Evolutionary conservation across 1,140 invertebrate genomes (phyloP).

Genomic region (Ptiloglossa arizonensis): DNA sequence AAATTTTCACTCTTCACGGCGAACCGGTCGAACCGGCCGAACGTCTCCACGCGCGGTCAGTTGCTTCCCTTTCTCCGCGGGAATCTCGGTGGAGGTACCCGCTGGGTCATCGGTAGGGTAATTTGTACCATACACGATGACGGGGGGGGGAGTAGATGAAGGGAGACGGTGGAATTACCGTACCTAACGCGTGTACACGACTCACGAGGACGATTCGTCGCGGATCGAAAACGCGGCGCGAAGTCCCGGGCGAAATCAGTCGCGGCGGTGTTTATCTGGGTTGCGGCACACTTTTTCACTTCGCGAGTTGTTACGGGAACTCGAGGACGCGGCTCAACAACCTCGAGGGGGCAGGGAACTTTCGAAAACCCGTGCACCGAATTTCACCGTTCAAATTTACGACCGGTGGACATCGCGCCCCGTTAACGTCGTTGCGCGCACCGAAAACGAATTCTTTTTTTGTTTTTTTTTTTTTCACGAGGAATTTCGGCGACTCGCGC

Average conservation of each 20-base stretch:
- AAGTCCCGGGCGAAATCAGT: conserved; percentile 55
- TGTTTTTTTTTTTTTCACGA: too few species aligned
- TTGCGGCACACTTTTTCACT: conserved; percentile 65
- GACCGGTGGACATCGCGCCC: neutral
- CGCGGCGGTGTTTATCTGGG: conserved; percentile 53
- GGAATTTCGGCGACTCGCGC: too few species aligned
- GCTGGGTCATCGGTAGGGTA: too few species aligned
- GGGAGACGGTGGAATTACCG: too few species aligned
- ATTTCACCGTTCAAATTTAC: conserved; percentile 23
- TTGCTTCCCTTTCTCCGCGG: conserved; percentile 16
- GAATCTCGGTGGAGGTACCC: too few species aligned
- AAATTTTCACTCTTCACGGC: conserved; percentile 53
- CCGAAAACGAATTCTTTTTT: too few species aligned
- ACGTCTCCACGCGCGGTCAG: neutral
- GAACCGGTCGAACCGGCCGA: conserved; percentile 43
- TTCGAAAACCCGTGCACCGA: conserved; percentile 25
- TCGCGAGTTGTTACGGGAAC: conserved; percentile 18
- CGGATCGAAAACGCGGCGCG: too few species aligned
- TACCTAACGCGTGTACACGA: too few species aligned
- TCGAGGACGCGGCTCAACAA: conserved; percentile 27
- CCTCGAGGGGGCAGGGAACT: neutral
- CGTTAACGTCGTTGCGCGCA: neutral
- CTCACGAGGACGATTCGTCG: too few species aligned
- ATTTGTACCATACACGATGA: too few species aligned
- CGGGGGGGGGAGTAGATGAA: too few species aligned